These are phyloP conservation scores for Lacanobia wlatinum DNA, from an alignment of 2,888 invertebrate species.

Conservation along the genomic window DNA sequence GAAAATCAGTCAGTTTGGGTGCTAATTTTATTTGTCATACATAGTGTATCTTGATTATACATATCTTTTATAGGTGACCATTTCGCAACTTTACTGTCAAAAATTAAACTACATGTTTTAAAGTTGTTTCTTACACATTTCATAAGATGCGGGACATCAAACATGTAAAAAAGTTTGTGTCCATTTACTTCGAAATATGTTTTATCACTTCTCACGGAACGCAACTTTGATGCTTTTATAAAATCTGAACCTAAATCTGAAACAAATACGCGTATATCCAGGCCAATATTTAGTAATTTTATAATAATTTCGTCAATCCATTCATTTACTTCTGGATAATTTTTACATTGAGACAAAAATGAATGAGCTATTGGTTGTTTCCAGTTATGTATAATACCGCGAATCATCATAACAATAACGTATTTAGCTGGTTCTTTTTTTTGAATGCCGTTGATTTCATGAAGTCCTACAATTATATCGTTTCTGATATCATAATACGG, in stretches of 20 bases:
- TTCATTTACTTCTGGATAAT: slow-evolving; percentile 1
- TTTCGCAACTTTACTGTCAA: background rate
- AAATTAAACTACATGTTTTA: background rate
- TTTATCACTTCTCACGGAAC: background rate
- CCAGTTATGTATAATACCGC: background rate
- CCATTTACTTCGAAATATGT: slow-evolving; percentile 2
- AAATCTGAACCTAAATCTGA: no score
- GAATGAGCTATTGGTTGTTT: slow-evolving; percentile 1
- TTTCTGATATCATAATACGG: background rate
- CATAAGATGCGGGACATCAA: background rate
- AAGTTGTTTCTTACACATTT: no score
- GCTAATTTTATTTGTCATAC: background rate
- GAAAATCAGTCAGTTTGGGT: background rate
- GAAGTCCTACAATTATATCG: background rate
- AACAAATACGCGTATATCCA: no score
- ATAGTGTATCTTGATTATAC: background rate
- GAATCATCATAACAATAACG: background rate
- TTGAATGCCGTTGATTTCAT: no score
- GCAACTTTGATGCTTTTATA: no score
- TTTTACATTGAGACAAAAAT: background rate
- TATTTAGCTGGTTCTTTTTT: background rate
- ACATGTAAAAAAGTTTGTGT: slow-evolving; percentile 3
- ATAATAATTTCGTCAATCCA: slow-evolving; percentile 6
- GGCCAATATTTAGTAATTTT: background rate
- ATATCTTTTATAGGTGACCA: background rate